Conservation (phyloP, 2,113 vertebrate genomes). For the Ploceus nigricollis region DNA sequence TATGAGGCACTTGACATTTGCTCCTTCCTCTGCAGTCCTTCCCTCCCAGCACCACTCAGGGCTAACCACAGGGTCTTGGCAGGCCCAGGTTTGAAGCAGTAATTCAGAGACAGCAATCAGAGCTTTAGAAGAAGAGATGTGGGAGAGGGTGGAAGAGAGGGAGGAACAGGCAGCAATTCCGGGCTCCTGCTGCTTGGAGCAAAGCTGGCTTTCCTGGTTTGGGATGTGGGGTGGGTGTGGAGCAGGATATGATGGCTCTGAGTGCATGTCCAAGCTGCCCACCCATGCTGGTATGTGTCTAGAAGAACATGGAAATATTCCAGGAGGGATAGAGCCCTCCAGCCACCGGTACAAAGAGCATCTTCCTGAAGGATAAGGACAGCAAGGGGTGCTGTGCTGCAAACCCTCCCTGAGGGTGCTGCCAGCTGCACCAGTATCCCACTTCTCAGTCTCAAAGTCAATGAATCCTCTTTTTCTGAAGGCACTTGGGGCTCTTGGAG, state of each 20-base stretch:
- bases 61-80: not conserved
- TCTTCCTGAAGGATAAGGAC: not conserved
- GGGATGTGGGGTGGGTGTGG: no score
- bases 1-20: not conserved
- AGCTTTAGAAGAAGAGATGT: not conserved
- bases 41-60: not conserved
- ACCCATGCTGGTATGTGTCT: fast-evolving
- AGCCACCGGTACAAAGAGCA: not conserved
- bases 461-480: not conserved
- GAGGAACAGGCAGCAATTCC: not conserved
- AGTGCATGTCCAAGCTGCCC: not conserved
- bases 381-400: not conserved
- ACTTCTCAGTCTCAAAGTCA: not conserved
- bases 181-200: not conserved
- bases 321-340: not conserved
- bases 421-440: not conserved
- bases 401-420: not conserved
- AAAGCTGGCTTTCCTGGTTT: not conserved
- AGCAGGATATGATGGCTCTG: not conserved
- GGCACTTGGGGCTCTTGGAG: not conserved
- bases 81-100: not conserved
- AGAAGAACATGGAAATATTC: not conserved
- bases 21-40: not conserved
- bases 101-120: not conserved
- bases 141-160: not conserved